Evolutionary conservation across 2,888 invertebrate species (phyloP), one percentile per base, ranked within the genome.

Genomic region (Latrodectus hesperus): DNA sequence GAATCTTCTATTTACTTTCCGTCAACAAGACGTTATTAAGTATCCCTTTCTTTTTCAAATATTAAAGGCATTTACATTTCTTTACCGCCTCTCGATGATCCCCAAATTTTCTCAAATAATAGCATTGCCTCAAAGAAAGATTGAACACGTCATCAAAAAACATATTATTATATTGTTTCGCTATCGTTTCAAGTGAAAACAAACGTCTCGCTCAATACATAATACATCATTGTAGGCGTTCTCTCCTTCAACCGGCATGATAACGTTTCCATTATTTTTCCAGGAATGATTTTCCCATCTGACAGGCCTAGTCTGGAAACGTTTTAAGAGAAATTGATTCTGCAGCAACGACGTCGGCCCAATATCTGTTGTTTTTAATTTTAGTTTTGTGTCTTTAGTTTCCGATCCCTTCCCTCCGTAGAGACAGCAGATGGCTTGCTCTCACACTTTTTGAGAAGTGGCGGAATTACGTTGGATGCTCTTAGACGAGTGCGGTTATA

Each of bases 181-280:
- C 65, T 67, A 70, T 71, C 84, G 77, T 77, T 76, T 84, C 74
- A 84, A 84, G 84, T 71, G 83, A 83, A 83, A 83, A 81, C 67
- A 68, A 81, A 81, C 74, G 74, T 82, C 74, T 82, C 74, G 75
- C 51, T 79, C 79, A 68, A 84, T 84, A 77, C 77, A 84, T 84
- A 77, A 84, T 84, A 78, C 78, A 84, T 84, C 78, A 84, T 60
- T 17, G 73, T 53, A 84, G 78, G 76, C 73, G 79, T 77, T 78
- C 74, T 75, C 55, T 68, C 67, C 52, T n/a, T 60, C n/a, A 51
- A 3, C 52, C 65, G 70, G 72, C 11, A 84, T 79, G 84, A 84
- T 84, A 84, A 84, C 84, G 68, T 84, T 84, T 84, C 84, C 73
- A 84, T 84, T 84, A 84, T 79, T 84, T 77, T 79, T 68, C 55